Conservation (phyloP, 2,888 invertebrate species). For the Branchellion lobata region DNA sequence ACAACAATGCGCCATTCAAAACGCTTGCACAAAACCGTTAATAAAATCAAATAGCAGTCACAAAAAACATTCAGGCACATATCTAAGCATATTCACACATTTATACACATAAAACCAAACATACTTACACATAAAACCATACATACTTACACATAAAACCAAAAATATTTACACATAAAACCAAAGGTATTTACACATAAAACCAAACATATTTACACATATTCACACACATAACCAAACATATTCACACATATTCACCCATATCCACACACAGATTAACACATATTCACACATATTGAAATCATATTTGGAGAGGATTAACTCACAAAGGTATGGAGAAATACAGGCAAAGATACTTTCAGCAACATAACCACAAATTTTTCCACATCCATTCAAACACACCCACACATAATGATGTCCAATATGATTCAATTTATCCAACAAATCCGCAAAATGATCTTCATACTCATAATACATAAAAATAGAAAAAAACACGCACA, state of each 20-base stretch:
- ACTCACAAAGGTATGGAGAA: no score
- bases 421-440: background rate
- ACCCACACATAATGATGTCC: no score
- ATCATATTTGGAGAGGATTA: no score
- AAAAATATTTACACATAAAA: background rate
- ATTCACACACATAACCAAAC: background rate
- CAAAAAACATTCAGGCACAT: no score
- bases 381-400: background rate
- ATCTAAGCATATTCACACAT: background rate
- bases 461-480: background rate
- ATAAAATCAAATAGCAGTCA: no score
- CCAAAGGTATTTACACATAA: background rate
- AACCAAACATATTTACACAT: conserved; percentile 12
- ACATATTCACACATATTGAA: no score
- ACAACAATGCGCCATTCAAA: no score
- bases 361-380: no score
- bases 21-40: no score
- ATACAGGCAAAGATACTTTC: no score
- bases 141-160: background rate
- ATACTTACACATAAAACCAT: background rate
- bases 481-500: background rate
- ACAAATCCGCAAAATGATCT: background rate
- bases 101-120: background rate
- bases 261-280: no score
- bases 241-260: background rate